Evolutionary conservation across 2,888 invertebrate genomes (phyloP).

Genomic region (Acheta domesticus): DNA sequence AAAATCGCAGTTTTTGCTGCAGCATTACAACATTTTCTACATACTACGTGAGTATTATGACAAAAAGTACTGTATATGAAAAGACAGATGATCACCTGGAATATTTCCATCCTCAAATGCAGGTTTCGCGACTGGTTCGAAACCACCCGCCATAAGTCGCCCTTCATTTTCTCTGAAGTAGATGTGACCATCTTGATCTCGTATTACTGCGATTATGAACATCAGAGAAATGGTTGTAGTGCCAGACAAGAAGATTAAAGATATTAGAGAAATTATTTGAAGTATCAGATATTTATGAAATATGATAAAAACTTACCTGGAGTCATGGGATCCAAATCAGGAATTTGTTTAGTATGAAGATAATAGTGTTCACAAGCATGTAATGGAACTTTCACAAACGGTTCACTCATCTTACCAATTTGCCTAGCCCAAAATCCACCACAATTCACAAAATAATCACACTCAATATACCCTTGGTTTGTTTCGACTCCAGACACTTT

Average conservation of each 20-base stretch:
- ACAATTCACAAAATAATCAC: slow-evolving; percentile 92
- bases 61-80: no score
- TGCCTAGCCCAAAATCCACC: slow-evolving; percentile 93
- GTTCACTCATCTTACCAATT: slow-evolving; percentile 80
- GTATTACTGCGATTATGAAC: slow-evolving; percentile 58
- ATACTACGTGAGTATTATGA: no score
- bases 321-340: slow-evolving; percentile 71
- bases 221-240: no score
- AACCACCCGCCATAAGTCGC: slow-evolving; percentile 82
- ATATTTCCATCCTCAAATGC: slow-evolving; percentile 75
- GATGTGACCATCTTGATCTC: slow-evolving; percentile 83
- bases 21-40: no score
- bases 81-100: slow-evolving; percentile 50
- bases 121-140: slow-evolving; percentile 86
- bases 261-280: no score
- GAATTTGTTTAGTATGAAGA: slow-evolving; percentile 79
- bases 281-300: no score
- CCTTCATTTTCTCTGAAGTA: slow-evolving; percentile 85
- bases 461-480: slow-evolving; percentile 68
- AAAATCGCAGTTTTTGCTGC: no score
- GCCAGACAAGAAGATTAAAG: no score
- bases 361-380: slow-evolving; percentile 93
- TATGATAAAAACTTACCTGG: slow-evolving; percentile 58
- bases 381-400: slow-evolving; percentile 81
- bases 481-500: slow-evolving; percentile 75